Evolutionary conservation across 2,888 invertebrate genomes (phyloP).

Genomic region (Melinaea menophilus): DNA sequence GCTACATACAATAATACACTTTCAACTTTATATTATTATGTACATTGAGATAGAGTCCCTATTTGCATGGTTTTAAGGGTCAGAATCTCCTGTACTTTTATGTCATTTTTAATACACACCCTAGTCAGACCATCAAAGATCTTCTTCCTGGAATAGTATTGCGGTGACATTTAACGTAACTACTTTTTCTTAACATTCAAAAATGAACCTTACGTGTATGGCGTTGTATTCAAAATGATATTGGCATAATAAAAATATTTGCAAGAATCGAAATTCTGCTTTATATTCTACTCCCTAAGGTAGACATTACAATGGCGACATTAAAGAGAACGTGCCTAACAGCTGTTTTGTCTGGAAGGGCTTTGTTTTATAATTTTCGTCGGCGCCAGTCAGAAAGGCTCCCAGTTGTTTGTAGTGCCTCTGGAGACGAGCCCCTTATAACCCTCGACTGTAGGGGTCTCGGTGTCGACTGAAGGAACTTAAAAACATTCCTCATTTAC

Average conservation of each 20-base stretch:
- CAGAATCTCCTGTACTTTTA: slow-evolving; percentile 8
- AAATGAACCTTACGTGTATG: slow-evolving; percentile 18
- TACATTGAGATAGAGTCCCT: not conserved
- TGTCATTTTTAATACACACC: slow-evolving; percentile 50
- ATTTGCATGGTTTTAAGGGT: not conserved
- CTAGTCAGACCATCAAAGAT: slow-evolving; percentile 47
- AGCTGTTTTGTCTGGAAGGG: slow-evolving; percentile 59
- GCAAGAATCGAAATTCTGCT: slow-evolving; percentile 13
- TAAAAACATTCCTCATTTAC: slow-evolving; percentile 27
- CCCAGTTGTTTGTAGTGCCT: slow-evolving; percentile 28
- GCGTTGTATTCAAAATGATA: slow-evolving; percentile 16
- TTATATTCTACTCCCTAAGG: slow-evolving; percentile 18
- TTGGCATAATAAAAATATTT: slow-evolving; percentile 4
- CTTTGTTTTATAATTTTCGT: slow-evolving; percentile 58
- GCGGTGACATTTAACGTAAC: slow-evolving; percentile 35
- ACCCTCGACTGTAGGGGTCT: slow-evolving; percentile 23
- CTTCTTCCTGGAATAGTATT: slow-evolving; percentile 40
- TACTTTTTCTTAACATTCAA: slow-evolving; percentile 22
- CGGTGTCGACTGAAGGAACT: slow-evolving; percentile 22
- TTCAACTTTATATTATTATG: not conserved
- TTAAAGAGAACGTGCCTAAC: slow-evolving; percentile 55
- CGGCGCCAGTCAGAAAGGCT: slow-evolving; percentile 47
- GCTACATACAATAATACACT: not conserved
- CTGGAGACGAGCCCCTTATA: slow-evolving; percentile 25
- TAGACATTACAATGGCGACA: slow-evolving; percentile 24